Base-by-base conservation (phyloP, 2,888 invertebrate species). In the Volucella bombylans region DNA sequence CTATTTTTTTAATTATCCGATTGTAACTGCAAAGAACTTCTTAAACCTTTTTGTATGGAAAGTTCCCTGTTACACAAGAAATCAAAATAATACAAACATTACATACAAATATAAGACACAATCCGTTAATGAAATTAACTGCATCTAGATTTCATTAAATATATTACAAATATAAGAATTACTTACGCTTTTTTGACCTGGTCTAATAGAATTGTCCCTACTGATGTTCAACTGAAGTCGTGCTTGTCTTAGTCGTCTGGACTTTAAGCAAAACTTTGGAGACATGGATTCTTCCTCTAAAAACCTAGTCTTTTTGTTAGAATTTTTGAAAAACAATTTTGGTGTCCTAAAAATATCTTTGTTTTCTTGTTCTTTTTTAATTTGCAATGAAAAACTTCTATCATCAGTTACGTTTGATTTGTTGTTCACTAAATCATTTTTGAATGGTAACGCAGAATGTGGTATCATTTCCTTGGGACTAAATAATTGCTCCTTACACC, bases 181-280 rank as follows among this genome's bases (percentile, higher is more conserved):
- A 3, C 23, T 23, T 23, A 23, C 23, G 23, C 4, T 23, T 23
- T 3, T 23, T 23, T 4, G 2, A 3, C 23, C 23, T 4, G 3
- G 23, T 23, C 23, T 4, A 23, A 23, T 23, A 23, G 23, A 23
- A 23, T 4, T 23, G 1, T 23, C 23, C 23, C 4, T 74, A 38
- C 45, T 73, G 2, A 73, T 4, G 11, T 69, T 38, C 47, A 80
- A 45, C 23, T 76, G 73, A 12, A 83, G 80, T 41, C 74, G 74
- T 1, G 69, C 50, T 39, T 83, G 83, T n/a, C 80, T 23, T 3
- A 76, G 45, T 38, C 67, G 52, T 0, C 59, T 45, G 1, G 67
- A 39, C 31, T 61, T 80, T 4, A 83, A 15, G 0, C 74, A 79
- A 1, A 76, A 12, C 2, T 23, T 74, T n/a, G 41, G 39, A 2